Percentiles rank a stretch among this genome's conserved stretches.
Evolutionary conservation across 2,888 invertebrate genomes (phyloP).

Genomic region (Ceraclea dissimilis): DNA sequence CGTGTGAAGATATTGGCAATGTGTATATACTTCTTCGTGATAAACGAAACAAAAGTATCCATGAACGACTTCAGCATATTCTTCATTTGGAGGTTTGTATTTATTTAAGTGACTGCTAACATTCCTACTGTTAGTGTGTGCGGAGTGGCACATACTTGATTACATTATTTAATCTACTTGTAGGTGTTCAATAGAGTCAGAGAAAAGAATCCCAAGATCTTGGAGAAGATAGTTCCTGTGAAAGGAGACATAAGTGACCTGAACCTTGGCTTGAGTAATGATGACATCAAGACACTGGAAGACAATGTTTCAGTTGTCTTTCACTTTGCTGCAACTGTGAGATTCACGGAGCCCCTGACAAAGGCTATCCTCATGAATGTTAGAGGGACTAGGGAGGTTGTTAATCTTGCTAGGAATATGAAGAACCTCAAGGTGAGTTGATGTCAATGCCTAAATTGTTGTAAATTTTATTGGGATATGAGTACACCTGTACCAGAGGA

Average conservation of each 20-base stretch:
- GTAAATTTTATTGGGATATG: too few species aligned
- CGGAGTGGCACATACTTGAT: too few species aligned
- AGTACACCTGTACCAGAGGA: too few species aligned
- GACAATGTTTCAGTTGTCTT: slow-evolving; percentile 25
- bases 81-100: slow-evolving; percentile 33
- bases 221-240: slow-evolving; percentile 25
- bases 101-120: too few species aligned
- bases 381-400: slow-evolving; percentile 25
- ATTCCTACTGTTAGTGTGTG: too few species aligned
- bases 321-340: slow-evolving; percentile 26
- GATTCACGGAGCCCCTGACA: slow-evolving; percentile 25
- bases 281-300: slow-evolving; percentile 20
- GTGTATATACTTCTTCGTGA: slow-evolving; percentile 63
- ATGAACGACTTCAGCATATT: slow-evolving; percentile 51
- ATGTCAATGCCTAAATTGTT: too few species aligned
- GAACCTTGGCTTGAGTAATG: slow-evolving; percentile 23
- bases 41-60: slow-evolving; percentile 52
- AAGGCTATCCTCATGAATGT: slow-evolving; percentile 25
- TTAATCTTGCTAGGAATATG: slow-evolving; percentile 24
- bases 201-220: slow-evolving; percentile 14
- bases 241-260: slow-evolving; percentile 22
- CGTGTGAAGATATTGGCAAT: slow-evolving; percentile 58
- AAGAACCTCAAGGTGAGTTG: slow-evolving; percentile 27
- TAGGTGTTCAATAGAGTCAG: slow-evolving; percentile 25
- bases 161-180: too few species aligned